These are phyloP conservation scores for Cossypha niveicapilla DNA, from an alignment of 2,797 vertebrate species.

Conservation along the genomic window DNA sequence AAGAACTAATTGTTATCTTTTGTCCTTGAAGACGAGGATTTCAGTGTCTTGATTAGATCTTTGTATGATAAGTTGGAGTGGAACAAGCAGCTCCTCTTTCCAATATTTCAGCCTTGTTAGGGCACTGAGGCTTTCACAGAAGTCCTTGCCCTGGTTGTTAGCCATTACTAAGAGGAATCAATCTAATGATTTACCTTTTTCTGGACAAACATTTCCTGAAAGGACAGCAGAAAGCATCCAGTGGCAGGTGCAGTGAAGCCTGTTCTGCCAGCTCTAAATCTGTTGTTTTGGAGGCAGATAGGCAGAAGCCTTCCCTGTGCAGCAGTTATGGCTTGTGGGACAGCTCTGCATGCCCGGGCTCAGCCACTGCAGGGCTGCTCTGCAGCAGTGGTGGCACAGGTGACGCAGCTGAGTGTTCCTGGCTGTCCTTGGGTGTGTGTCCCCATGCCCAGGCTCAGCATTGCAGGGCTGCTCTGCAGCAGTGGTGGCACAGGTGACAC, in stretches of 20 bases:
- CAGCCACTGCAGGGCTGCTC: not conserved
- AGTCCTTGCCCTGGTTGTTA: conserved; percentile 7
- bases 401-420: not conserved
- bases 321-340: rapidly evolving
- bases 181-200: conserved; percentile 42
- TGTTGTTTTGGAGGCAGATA: not conserved
- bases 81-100: not conserved
- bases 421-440: no score
- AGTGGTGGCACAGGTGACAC: not conserved
- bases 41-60: not conserved
- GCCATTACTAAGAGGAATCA: not conserved
- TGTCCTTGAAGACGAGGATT: not conserved
- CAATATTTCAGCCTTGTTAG: not conserved
- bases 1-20: not conserved
- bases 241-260: not conserved
- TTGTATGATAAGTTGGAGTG: not conserved
- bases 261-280: not conserved
- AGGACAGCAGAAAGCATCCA: not conserved
- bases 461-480: not conserved
- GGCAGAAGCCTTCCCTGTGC: not conserved
- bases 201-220: not conserved
- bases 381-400: not conserved
- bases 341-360: not conserved
- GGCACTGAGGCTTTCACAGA: not conserved
- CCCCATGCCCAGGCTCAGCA: not conserved